Base-by-base conservation (phyloP, 1,140 invertebrate genomes). In the Ips nitidus region DNA sequence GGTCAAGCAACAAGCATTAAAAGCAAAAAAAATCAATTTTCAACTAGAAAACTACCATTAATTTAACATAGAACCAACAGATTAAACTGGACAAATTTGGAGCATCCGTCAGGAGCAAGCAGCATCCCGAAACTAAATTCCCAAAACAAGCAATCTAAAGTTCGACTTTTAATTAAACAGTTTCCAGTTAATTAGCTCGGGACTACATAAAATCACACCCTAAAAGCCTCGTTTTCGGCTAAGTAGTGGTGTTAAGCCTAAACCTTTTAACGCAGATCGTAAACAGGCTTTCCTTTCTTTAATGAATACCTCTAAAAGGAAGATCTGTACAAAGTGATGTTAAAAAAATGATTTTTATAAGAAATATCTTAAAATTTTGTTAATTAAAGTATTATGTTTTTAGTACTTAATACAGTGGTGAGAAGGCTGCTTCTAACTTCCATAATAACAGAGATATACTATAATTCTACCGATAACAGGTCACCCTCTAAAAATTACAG, bases 151-250 rank as follows among this genome's bases (percentile, higher is more conserved):
- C 37, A 55, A 55, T 55, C 52, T 37, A 55, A 55, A 55, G 8
- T 55, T 55, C 37, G 8, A 55, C 7, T 55, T 58, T 58, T 58
- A 58, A 58, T 58, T 41, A 58, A 41, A 58, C 40, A 40, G 7
- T 58, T 40, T 58, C 41, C 56, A 41, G 37, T 41, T 62, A 52
- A 62, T 62, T 62, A 40, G 38, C 38, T 40, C n/a, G 36, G 45
- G 38, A 2, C 47, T 52, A 52, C 7, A 52, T 39, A 42, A 62
- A 62, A 52, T 52, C 45, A 3, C 40, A 22, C 37, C 58, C 6
- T 38, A 52, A 62, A 50, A 62, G 60, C 41, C 1, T 6, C 42
- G 22, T 64, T 40, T 50, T 39, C 7, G 2, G 45, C 2, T 50
- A 22, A 22, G 22, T 22, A 22, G 22, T 22, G 22, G 22, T 22